These are phyloP conservation scores for Steinernema scapterisci DNA, from an alignment of 2,888 invertebrate species.

Conservation along the genomic window DNA sequence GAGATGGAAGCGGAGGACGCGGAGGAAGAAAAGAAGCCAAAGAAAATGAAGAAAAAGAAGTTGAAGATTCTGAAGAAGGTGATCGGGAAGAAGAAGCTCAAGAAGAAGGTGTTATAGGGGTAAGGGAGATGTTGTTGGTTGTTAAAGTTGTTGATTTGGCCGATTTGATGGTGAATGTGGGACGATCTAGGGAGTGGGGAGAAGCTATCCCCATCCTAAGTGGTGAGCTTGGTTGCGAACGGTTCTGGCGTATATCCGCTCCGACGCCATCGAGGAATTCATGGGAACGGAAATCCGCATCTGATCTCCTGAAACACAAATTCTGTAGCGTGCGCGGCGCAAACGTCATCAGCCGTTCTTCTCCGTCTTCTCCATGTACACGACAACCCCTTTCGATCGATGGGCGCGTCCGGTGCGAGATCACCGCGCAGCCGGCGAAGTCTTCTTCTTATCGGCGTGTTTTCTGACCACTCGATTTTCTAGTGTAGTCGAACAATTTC, in stretches of 20 bases:
- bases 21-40: neutral
- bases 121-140: neutral
- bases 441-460: slow-evolving; percentile 23
- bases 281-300: no score
- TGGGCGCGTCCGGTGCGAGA: neutral
- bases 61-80: neutral
- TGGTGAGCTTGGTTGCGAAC: neutral
- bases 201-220: neutral
- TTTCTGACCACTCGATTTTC: slow-evolving; percentile 18
- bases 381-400: neutral
- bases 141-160: neutral
- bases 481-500: neutral
- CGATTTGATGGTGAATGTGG: no score
- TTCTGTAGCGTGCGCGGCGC: neutral
- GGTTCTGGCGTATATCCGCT: no score
- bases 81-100: slow-evolving; percentile 13
- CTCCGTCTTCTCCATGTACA: neutral
- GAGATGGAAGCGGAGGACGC: neutral
- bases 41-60: neutral
- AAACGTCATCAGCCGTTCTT: neutral
- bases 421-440: neutral
- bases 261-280: no score
- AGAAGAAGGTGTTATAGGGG: neutral
- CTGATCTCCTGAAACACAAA: neutral
- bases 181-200: neutral